phyloP scores from a whole-genome alignment of 2,113 vertebrate genomes.

The Zosterops hypoxanthus region DNA sequence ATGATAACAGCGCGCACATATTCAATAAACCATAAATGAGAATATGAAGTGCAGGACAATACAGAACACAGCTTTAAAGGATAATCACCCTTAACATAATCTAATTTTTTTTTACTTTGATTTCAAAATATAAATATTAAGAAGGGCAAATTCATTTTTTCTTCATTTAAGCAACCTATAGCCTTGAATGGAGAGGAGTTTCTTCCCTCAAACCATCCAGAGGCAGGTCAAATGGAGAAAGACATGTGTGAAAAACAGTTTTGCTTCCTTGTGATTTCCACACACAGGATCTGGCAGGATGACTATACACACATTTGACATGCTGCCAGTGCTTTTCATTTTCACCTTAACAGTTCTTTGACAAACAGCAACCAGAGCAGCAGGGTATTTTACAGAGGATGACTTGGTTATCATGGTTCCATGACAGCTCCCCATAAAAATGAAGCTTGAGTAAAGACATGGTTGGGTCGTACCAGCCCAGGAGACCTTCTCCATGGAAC shows the following conservation, averaged over 20 bases:
- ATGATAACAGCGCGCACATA: neutral
- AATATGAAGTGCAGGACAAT: neutral
- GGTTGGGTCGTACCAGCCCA: neutral
- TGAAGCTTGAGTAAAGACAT: neutral
- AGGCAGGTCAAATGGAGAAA: neutral
- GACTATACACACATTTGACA: neutral
- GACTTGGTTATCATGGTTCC: neutral
- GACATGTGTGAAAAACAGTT: neutral
- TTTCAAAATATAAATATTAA: neutral
- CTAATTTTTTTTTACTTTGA: neutral
- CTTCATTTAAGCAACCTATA: neutral
- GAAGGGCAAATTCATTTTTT: neutral
- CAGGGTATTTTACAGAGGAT: neutral
- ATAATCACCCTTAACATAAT: neutral
- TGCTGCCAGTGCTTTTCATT: neutral
- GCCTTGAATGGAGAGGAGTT: neutral
- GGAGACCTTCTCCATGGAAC: neutral
- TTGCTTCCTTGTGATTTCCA: neutral
- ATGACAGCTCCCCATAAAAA: neutral
- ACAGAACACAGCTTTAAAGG: neutral
- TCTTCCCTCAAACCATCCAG: neutral
- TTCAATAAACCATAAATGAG: neutral
- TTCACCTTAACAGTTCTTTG: constrained; percentile 9
- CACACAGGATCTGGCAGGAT: neutral
- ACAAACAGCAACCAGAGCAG: neutral